Evolutionary conservation across 2,113 vertebrate genomes (phyloP), one percentile per base, ranked within the genome.

Genomic region (Pogona vitticeps): DNA sequence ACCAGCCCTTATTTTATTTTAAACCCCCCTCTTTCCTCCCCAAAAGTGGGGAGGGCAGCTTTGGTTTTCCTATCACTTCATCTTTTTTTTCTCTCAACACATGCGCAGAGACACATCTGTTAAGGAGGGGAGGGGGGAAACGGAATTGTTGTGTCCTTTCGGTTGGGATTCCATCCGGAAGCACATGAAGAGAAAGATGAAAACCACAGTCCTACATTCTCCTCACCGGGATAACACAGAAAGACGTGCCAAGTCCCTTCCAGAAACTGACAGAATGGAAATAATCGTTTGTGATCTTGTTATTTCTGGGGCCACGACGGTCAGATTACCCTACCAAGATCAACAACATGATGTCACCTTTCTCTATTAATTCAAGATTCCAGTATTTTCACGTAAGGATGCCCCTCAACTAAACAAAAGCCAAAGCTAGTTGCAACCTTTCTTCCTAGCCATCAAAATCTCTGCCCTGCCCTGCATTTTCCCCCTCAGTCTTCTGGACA

Each of bases 221-320:
- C 26, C 61, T 40, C 26, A 14, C 23, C 28, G 33, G 56, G 36
- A 23, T 56, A 21, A n/a, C 23, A 38, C 18, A 38, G n/a, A 18
- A 67, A 68, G 61, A 56, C 77, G 56, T 36, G 76, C 75, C 26
- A 85, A 77, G 9, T 56, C n/a, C n/a, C 40, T 28, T 67, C n/a
- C 31, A 67, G 73, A 7, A 85, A 76, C 75, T 65, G n/a, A 85
- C 75, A 56, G 61, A 68, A 77, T 68, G 83, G 42, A 85, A 85
- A 68, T 82, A 70, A 70, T 77, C 56, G 77, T 77, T 52, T 52
- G n/a, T 75, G 83, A 77, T 56, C 17, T 33, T 67, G n/a, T 82
- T 83, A 63, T 84, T 84, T 76, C 83, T 52, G 42, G 75, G 13
- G n/a, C 14, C 42, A 38, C 26, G 28, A 28, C 10, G 23, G 9